Evolutionary conservation across 2,888 invertebrate species (phyloP), one percentile per base, ranked within the genome.

Genomic region (Desoria tigrina): DNA sequence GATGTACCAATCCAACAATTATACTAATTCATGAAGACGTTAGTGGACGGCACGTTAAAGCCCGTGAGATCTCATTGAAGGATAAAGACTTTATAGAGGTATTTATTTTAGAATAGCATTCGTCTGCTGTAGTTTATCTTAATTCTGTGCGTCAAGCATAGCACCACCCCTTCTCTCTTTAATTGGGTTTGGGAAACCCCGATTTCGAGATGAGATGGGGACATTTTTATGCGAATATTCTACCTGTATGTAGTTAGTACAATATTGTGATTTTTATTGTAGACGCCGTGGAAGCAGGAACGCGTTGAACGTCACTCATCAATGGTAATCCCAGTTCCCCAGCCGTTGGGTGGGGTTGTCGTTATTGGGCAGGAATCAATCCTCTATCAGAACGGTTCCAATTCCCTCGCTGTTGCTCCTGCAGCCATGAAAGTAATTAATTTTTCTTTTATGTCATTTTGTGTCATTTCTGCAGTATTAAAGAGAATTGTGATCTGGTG

Each of bases 291-390:
- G 98, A 90, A 92, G 77, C 97, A 97, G 80, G 96, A 97, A 79
- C 96, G 97, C 83, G 95, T 99, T 9, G 97, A 98, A 81, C 91
- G 93, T 7, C 97, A 97, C 81, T 95, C 98, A 0, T 90, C 92
- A 11, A 91, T 96, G 83, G 85, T 99, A 11, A 96, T 99, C 77
- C 92, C 97, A 63, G 95, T 99, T n/a, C 96, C 97, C 7, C 90
- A 92, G 61, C 97, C 97, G 3, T 86, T 94, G 71, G 90, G 90
- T 81, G 99, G 99, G 42, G 94, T 94, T 1, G 89, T 99, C 76
- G 92, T 99, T 18, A 92, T 99, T 78, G 98, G 98, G 0, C 94
- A 96, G 78, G 97, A 99, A 80, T 94, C 95, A 23, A 95, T 99
- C 80, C 87, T 96, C 2, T 98, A 98, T 79, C 96, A 97, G 78